Percentiles rank a stretch among this genome's conserved stretches.
Conservation (phyloP, 2,797 vertebrate species). For the Tolypeutes matacus region DNA sequence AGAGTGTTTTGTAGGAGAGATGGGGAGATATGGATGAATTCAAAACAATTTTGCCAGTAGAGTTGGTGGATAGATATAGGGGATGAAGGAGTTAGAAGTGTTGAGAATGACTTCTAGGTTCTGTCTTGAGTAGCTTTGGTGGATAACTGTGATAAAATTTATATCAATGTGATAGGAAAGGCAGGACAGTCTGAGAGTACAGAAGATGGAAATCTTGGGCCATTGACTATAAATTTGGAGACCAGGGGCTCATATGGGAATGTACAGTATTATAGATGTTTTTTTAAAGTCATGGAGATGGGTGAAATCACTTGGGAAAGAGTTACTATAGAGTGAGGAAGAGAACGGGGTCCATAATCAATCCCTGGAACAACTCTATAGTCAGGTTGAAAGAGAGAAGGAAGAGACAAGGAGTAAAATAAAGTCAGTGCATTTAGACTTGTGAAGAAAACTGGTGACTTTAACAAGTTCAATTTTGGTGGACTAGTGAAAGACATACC, state of each 20-base stretch:
- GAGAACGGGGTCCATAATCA: neutral
- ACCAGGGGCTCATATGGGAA: neutral
- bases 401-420: neutral
- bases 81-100: neutral
- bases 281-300: conserved; percentile 29
- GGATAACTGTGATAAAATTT: neutral
- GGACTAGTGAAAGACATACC: neutral
- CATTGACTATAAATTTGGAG: neutral
- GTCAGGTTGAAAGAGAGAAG: neutral
- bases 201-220: neutral
- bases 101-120: conserved; percentile 35
- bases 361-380: conserved; percentile 17
- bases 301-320: neutral
- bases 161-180: neutral
- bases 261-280: neutral
- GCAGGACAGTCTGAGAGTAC: neutral
- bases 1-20: conserved; percentile 43
- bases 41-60: conserved; percentile 39
- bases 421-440: neutral
- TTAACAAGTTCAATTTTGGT: conserved; percentile 9
- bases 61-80: conserved; percentile 3
- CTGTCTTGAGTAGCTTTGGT: neutral
- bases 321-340: conserved; percentile 8
- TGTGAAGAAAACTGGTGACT: neutral
- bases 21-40: neutral